Percentiles rank a stretch among this genome's conserved stretches.
Conservation (phyloP, 1,140 invertebrate species). For the Pogonus chalceus region DNA sequence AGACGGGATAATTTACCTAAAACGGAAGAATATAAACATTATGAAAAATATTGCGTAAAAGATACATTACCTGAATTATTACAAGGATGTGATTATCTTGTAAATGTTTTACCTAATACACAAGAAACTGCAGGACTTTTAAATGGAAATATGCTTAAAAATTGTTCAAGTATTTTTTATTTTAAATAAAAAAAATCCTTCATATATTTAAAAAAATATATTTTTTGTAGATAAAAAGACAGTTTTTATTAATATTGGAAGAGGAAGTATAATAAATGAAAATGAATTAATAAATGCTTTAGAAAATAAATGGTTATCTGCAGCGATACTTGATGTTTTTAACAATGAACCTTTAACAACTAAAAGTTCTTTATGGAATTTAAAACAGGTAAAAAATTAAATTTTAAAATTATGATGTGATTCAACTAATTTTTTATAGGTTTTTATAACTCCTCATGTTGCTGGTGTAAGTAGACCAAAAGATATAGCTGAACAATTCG, state of each 20-base stretch:
- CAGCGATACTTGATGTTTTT: constrained; percentile 51
- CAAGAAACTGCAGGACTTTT: constrained; percentile 41
- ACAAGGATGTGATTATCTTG: constrained; percentile 44
- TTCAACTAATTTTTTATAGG: constrained; percentile 27
- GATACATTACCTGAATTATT: constrained; percentile 36
- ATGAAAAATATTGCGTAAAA: constrained; percentile 29
- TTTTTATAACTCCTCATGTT: constrained; percentile 48
- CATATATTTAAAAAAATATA: not conserved
- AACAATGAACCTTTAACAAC: constrained; percentile 42
- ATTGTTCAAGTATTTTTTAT: constrained; percentile 26
- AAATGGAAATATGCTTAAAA: constrained; percentile 37
- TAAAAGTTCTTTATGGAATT: constrained; percentile 40
- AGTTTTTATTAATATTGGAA: constrained; percentile 48
- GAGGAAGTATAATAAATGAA: constrained; percentile 45
- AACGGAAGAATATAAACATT: constrained; percentile 20
- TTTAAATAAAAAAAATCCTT: not conserved
- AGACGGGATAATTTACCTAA: constrained; percentile 26
- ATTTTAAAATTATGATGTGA: constrained; percentile 25
- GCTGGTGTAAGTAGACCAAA: constrained; percentile 35
- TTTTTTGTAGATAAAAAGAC: constrained; percentile 26
- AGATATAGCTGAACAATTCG: constrained; percentile 36
- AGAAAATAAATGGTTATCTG: constrained; percentile 43
- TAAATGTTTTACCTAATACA: constrained; percentile 46
- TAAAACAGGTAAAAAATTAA: constrained; percentile 25
- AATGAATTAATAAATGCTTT: constrained; percentile 42